A percentile compares a stretch with the other conserved stretches of the same genome.
Evolutionary conservation across 2,797 vertebrate genomes (phyloP).

Genomic region (Clamator glandarius): DNA sequence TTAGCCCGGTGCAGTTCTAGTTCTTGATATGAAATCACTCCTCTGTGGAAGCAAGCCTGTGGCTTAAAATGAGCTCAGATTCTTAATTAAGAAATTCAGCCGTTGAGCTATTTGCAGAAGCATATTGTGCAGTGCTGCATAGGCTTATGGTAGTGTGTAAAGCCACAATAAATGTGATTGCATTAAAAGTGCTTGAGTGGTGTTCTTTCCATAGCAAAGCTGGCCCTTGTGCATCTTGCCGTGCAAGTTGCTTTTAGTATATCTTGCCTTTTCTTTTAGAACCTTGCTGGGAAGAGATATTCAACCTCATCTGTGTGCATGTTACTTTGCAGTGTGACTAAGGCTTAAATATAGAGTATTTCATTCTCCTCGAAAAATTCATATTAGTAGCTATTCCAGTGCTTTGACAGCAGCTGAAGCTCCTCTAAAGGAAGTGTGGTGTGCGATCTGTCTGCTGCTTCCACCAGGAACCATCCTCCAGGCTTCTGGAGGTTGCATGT

Average conservation of each 20-base stretch:
- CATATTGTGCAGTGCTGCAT: background rate
- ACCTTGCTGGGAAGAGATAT: background rate
- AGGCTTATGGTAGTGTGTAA: background rate
- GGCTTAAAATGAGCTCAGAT: constrained; percentile 46
- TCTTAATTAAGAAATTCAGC: constrained; percentile 48
- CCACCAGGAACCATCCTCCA: background rate
- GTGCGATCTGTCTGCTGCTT: background rate
- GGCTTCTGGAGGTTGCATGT: background rate
- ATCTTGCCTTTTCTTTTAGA: constrained; percentile 2
- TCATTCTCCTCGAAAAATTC: background rate
- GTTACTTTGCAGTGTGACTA: background rate
- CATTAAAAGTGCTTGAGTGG: background rate
- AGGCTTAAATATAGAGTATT: background rate
- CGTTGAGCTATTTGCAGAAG: background rate
- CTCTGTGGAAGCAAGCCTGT: background rate
- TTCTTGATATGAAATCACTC: background rate
- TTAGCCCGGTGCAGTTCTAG: background rate
- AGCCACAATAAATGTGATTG: background rate
- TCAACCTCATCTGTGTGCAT: background rate
- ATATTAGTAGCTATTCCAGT: background rate
- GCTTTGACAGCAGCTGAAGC: background rate
- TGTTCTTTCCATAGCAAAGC: background rate
- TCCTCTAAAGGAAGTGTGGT: background rate
- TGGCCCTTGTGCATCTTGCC: background rate
- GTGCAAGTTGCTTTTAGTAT: background rate